These are phyloP conservation scores for Oncorhynchus nerka DNA, from an alignment of 2,113 vertebrate species.

Conservation along the genomic window DNA sequence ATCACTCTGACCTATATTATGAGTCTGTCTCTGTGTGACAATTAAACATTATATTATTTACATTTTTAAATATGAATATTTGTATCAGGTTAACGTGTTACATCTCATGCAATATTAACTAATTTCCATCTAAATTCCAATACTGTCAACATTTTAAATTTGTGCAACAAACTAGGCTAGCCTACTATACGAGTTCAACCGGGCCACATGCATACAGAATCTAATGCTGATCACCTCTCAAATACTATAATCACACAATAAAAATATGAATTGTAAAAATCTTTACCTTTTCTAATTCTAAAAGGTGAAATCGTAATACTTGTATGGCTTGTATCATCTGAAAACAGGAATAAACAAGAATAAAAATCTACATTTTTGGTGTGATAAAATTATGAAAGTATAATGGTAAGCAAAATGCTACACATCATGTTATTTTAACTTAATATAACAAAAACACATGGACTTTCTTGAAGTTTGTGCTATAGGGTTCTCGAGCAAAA, in stretches of 20 bases:
- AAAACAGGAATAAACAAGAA: slow-evolving; percentile 37
- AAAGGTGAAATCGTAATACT: slow-evolving; percentile 99
- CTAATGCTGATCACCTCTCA: neutral
- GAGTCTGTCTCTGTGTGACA: neutral
- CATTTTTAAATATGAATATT: neutral
- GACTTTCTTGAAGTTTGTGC: neutral
- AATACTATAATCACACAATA: neutral
- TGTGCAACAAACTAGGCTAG: neutral
- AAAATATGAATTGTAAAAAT: neutral
- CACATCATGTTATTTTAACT: neutral
- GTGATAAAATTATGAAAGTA: neutral
- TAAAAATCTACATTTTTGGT: neutral
- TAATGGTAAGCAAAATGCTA: neutral
- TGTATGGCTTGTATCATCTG: slow-evolving; percentile 99
- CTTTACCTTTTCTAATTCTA: slow-evolving; percentile 99
- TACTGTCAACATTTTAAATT: neutral
- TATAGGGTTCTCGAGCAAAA: neutral
- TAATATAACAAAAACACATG: neutral
- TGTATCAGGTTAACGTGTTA: neutral
- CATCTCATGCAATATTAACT: neutral
- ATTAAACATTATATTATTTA: neutral
- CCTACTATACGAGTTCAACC: neutral
- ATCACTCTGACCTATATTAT: neutral
- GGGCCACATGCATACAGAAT: neutral
- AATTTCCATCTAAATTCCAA: neutral